Base-by-base conservation (phyloP, 2,888 invertebrate genomes). In the Drosophila trichaetosa region DNA sequence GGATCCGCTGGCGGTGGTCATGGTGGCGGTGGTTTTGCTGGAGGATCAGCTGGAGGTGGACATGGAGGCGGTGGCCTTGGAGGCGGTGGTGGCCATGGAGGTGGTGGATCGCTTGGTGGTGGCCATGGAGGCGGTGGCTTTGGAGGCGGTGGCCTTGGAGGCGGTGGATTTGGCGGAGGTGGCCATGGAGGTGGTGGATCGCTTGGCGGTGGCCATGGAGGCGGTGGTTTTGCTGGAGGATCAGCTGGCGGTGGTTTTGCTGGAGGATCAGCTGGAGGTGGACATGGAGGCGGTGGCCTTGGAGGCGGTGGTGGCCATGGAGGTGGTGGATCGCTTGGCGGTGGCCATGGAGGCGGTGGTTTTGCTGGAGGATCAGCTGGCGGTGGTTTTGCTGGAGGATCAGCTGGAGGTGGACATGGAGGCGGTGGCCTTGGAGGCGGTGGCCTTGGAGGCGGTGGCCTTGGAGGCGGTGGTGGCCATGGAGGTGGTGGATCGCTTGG, bases 1-100 rank as follows among this genome's bases (percentile, higher is more conserved):
- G 63, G 63, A 34, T 46, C 24, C 8, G 42, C 42, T 4, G 34
- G 29, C 4, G 68, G 68, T 10, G 67, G 65, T 2, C 29, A 24
- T 8, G 57, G 49, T 24, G 64, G 57, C 38, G 63, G 58, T 7
- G 54, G 62, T 13, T 52, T 31, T 11, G 64, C 61, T 6, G 68
- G 73, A 1, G 61, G 65, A 24, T 54, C 53, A 11, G 66, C 62
- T 3, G 69, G 69, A 0, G 64, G 59, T 11, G 56, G 51, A 1
- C n/a, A 2, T 38, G 51, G 58, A n/a, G 60, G 60, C 18, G 46
- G 56, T 13, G 56, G 42, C 1, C 11, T 4, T 6, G 58, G 31
- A 1, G 27, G 51, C 8, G 66, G 60, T 33, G 29, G 27, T 4
- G 74, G 68, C 11, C 10, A 42, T 7, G 54, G 60, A 3, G 64